These are phyloP conservation scores for Notolepis coatsorum DNA, from an alignment of 2,797 vertebrate genomes.

Conservation along the genomic window DNA sequence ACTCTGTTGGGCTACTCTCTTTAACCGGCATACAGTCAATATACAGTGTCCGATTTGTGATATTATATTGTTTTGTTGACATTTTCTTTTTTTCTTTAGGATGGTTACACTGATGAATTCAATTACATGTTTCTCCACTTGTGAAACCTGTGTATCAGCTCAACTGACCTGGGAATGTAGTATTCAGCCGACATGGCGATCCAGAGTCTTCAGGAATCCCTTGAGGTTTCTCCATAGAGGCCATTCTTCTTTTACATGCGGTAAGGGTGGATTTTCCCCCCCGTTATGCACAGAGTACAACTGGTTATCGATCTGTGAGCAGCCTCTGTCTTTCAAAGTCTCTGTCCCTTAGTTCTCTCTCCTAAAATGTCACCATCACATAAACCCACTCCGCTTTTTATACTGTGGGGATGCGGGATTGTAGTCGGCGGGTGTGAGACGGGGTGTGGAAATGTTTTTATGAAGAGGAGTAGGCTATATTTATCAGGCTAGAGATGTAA, in stretches of 20 bases:
- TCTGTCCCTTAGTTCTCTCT: neutral
- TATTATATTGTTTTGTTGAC: too few relatives aligned
- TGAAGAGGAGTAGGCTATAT: constrained; percentile 53
- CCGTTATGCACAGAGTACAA: neutral
- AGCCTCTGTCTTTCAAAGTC: neutral
- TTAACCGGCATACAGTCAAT: neutral
- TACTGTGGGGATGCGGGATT: constrained; percentile 42
- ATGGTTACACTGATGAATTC: too few relatives aligned
- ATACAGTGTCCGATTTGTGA: too few relatives aligned
- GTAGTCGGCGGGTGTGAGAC: constrained; percentile 46
- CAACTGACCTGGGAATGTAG: constrained; percentile 52
- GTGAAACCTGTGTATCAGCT: neutral
- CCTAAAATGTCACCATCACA: constrained; percentile 5
- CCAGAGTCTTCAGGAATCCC: constrained; percentile 37
- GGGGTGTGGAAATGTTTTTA: constrained; percentile 49
- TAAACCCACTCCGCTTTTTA: constrained; percentile 56
- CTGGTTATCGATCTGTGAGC: neutral
- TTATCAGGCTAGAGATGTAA: constrained; percentile 39
- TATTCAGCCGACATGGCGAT: constrained; percentile 18
- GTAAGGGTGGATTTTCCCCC: neutral
- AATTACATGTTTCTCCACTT: neutral
- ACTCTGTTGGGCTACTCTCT: neutral
- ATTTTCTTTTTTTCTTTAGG: too few relatives aligned
- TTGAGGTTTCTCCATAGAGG: constrained; percentile 51
- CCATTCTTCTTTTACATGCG: neutral